Percentiles rank a stretch among this genome's conserved stretches.
phyloP scores from a whole-genome alignment of 2,888 invertebrate genomes.

The Coremacera marginata region DNA sequence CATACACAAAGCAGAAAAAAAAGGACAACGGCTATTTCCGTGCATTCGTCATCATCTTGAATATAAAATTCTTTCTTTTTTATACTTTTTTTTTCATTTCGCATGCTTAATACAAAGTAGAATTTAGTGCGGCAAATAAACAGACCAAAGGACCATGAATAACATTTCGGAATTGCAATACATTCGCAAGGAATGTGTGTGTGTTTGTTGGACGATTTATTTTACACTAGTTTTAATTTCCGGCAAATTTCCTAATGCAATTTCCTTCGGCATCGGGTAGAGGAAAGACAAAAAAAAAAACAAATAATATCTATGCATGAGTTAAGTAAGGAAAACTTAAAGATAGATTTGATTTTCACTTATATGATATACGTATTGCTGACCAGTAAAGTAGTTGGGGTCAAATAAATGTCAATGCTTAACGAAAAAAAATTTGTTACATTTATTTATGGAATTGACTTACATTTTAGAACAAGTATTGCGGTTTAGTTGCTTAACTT shows the following conservation, averaged over 20 bases:
- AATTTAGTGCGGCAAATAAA: constrained; percentile 28
- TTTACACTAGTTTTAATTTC: constrained; percentile 54
- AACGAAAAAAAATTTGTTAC: not conserved
- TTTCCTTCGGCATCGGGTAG: constrained; percentile 42
- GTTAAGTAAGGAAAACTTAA: not conserved
- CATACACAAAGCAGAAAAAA: constrained; percentile 8
- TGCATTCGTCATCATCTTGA: constrained; percentile 42
- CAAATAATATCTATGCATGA: not conserved
- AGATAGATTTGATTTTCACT: too few species aligned
- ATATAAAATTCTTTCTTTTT: not conserved
- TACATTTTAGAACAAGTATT: too few species aligned
- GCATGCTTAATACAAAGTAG: not conserved
- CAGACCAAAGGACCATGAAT: constrained; percentile 8
- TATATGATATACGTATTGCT: not conserved
- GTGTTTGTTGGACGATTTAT: constrained; percentile 43
- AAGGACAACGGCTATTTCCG: constrained; percentile 47
- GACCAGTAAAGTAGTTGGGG: too few species aligned
- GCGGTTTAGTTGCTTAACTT: too few species aligned
- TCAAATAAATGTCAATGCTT: not conserved
- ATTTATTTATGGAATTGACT: too few species aligned
- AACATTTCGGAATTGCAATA: constrained; percentile 14
- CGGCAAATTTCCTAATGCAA: constrained; percentile 55
- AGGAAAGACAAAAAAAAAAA: not conserved
- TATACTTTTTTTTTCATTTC: not conserved
- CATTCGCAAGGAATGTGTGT: constrained; percentile 22